phyloP scores from a whole-genome alignment of 2,113 vertebrate genomes.

The Megalops atlanticus region DNA sequence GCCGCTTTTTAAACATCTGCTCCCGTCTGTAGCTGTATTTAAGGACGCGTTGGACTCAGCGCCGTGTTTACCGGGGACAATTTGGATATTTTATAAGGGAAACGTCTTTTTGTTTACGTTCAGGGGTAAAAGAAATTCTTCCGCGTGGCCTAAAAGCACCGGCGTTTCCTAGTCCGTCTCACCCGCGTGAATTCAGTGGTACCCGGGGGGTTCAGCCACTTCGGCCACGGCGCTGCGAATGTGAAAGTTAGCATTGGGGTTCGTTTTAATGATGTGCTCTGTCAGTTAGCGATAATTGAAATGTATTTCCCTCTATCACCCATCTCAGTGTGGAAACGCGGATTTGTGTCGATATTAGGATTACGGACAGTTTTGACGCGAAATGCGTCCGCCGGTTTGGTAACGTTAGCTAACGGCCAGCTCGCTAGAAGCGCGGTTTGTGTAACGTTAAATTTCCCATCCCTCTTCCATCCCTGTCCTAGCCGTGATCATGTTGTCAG shows the following conservation, averaged over 20 bases:
- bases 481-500: too few species aligned
- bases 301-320: too few species aligned
- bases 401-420: not conserved
- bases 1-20: not conserved
- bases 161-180: slow-evolving; percentile 39
- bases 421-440: not conserved
- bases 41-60: not conserved
- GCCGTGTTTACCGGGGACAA: not conserved
- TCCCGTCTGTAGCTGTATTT: not conserved
- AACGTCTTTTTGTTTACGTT: slow-evolving; percentile 55
- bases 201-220: not conserved
- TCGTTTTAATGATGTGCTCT: not conserved
- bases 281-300: too few species aligned
- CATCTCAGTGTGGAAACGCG: too few species aligned
- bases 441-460: not conserved
- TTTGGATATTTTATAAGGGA: not conserved
- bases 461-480: not conserved
- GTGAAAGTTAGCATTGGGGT: not conserved
- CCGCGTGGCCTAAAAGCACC: slow-evolving; percentile 60
- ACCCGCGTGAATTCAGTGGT: not conserved
- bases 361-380: not conserved
- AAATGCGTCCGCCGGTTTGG: not conserved
- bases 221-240: not conserved
- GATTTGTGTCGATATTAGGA: too few species aligned
- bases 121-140: slow-evolving; percentile 36